Conservation (phyloP, 2,113 vertebrate species). For the Erpornis zantholeuca region DNA sequence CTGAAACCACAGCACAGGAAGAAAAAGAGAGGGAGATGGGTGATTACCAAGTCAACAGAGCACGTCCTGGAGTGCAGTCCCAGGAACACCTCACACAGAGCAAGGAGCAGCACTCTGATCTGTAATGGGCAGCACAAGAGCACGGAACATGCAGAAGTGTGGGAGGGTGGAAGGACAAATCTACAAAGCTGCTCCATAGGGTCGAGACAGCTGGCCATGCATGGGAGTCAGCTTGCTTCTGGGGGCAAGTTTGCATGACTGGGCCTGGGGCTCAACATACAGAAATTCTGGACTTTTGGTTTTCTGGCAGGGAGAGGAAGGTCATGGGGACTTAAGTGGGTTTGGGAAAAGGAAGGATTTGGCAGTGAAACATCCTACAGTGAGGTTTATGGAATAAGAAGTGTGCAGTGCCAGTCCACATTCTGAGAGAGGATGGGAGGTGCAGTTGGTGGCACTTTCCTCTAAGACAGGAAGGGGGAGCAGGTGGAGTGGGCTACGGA, state of each 20-base stretch:
- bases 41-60: not conserved
- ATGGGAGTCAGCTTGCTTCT: not conserved
- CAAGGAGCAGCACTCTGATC: not conserved
- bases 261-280: not conserved
- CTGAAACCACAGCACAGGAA: constrained; percentile 63
- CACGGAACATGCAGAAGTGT: not conserved
- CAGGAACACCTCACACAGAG: not conserved
- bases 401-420: not conserved
- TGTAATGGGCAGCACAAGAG: not conserved
- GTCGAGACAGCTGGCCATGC: not conserved
- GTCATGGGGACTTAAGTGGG: not conserved
- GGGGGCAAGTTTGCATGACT: not conserved
- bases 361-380: not conserved
- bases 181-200: not conserved
- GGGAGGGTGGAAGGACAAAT: not conserved
- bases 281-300: not conserved
- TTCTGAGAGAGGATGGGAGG: not conserved
- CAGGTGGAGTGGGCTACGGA: not conserved
- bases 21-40: not conserved
- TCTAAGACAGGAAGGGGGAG: not conserved
- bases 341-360: not conserved
- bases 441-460: not conserved
- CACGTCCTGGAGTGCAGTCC: not conserved
- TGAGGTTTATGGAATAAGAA: not conserved
- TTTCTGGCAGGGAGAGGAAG: not conserved